phyloP scores from a whole-genome alignment of 2,797 vertebrate species.

The Acrocephalus scirpaceus region DNA sequence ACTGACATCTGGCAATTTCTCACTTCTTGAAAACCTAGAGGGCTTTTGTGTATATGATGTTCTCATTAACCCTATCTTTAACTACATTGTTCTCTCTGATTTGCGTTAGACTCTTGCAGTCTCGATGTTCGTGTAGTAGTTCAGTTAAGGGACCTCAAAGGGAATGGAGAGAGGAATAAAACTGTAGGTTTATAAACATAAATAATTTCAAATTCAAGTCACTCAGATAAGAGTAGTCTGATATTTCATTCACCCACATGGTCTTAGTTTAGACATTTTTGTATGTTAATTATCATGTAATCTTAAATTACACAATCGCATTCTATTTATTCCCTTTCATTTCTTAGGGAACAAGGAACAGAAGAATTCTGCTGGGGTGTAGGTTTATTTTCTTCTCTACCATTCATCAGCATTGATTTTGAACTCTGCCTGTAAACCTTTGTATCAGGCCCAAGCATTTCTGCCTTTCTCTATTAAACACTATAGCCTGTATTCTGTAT shows the following conservation, averaged over 20 bases:
- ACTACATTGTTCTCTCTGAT: neutral
- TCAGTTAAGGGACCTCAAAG: neutral
- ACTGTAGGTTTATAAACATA: neutral
- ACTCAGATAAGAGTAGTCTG: neutral
- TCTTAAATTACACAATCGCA: neutral
- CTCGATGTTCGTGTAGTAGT: neutral
- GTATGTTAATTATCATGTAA: neutral
- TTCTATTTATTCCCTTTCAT: neutral
- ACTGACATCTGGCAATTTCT: neutral
- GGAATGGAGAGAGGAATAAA: neutral
- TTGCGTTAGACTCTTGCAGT: neutral
- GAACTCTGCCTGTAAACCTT: neutral
- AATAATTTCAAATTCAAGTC: neutral
- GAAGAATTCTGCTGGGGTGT: neutral
- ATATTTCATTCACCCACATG: neutral
- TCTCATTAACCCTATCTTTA: neutral
- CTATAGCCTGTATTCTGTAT: neutral
- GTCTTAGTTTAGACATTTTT: neutral
- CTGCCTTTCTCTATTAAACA: neutral
- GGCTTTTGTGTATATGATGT: neutral
- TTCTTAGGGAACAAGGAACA: neutral
- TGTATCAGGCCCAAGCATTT: neutral
- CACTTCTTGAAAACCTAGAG: neutral
- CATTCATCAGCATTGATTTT: neutral
- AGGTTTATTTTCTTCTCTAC: neutral